A percentile compares a stretch with the other conserved stretches of the same genome.
Evolutionary conservation across 2,888 invertebrate species (phyloP).

Genomic region (Neoitamus cyanurus): DNA sequence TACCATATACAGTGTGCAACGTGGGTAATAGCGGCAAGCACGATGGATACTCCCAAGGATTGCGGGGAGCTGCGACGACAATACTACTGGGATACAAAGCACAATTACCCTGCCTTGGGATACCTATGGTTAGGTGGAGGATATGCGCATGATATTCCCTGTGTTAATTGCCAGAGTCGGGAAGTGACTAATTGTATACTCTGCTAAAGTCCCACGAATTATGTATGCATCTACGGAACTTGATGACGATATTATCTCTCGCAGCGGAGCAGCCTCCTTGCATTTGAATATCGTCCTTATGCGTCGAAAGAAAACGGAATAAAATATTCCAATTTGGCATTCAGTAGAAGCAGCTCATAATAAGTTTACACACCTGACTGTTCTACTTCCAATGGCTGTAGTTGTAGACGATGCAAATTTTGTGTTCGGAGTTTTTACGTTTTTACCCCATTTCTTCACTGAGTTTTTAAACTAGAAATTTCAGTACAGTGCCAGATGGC

Average conservation of each 20-base stretch:
- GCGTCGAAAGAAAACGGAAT: not conserved
- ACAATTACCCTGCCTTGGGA: not conserved
- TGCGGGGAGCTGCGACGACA: not conserved
- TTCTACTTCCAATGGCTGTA: not conserved
- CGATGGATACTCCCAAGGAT: not conserved
- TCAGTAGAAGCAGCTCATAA: not conserved
- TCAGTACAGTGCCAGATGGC: not conserved
- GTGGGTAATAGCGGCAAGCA: not conserved
- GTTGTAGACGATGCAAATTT: not conserved
- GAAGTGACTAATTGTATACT: slow-evolving; percentile 35
- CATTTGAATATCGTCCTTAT: slow-evolving; percentile 18
- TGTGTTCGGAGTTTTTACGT: not conserved
- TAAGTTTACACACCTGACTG: not conserved
- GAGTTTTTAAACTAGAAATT: not conserved
- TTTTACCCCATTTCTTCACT: not conserved
- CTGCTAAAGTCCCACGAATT: not conserved
- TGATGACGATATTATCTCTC: not conserved
- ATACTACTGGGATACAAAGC: not conserved
- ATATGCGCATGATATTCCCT: slow-evolving; percentile 15
- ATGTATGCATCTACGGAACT: slow-evolving; percentile 10
- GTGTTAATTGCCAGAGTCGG: slow-evolving; percentile 30
- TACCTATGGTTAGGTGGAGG: not conserved
- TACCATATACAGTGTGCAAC: not conserved
- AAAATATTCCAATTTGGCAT: slow-evolving; percentile 1
- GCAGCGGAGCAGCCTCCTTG: not conserved